Conservation (phyloP, 2,113 vertebrate species). For the Aptenodytes patagonicus region DNA sequence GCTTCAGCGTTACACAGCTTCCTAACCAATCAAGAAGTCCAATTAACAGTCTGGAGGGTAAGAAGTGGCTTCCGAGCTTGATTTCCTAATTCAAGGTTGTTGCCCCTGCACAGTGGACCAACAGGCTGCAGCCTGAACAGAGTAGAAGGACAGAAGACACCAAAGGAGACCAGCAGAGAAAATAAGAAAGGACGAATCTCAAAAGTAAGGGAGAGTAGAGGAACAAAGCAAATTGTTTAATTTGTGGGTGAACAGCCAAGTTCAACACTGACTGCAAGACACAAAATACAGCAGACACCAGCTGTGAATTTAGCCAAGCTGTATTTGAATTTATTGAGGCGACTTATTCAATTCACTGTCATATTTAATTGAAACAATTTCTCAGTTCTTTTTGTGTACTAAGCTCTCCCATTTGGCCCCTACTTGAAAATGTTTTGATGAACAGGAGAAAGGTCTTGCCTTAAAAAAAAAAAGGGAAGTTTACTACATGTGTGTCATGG, state of each 20-base stretch:
- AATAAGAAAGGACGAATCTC: not conserved
- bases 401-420: not conserved
- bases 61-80: not conserved
- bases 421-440: not conserved
- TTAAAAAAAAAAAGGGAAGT: not conserved
- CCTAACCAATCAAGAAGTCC: not conserved
- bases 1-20: not conserved
- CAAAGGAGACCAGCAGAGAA: not conserved
- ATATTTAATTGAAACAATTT: not conserved
- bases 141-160: not conserved
- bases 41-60: not conserved
- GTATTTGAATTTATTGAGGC: not conserved
- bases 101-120: not conserved
- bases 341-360: not conserved
- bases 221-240: not conserved
- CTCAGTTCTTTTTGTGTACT: too few relatives aligned
- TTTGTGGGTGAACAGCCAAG: not conserved
- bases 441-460: not conserved
- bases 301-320: not conserved
- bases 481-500: not conserved
- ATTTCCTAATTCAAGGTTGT: not conserved
- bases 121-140: not conserved
- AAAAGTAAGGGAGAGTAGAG: not conserved
- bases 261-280: not conserved
- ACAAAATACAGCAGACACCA: not conserved